Evolutionary conservation across 2,888 invertebrate genomes (phyloP), one percentile per base, ranked within the genome.

Genomic region (Stomorhina lunata): DNA sequence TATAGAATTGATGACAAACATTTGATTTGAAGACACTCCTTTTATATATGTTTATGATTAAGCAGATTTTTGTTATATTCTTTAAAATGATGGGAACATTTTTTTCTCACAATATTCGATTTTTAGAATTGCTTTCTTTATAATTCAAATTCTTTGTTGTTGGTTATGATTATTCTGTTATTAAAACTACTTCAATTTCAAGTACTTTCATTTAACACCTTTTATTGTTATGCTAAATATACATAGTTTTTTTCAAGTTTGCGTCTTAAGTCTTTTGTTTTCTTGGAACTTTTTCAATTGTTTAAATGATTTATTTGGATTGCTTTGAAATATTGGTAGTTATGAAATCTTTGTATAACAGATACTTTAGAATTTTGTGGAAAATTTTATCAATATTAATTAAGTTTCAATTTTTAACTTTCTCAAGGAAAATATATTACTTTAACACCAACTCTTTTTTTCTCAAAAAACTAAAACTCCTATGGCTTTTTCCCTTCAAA

Each of bases 1-100:
- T 79, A 66, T 65, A 75, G 79, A 50, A 79, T 66, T 75, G 75
- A 82, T 82, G 82, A 77, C 79, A 82, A 77, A 53, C 48, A 71
- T 61, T 57, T 59, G 34, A 72, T 43, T n/a, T n/a, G 29, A 17
- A 9, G 69, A 65, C 81, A 77, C 77, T 43, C 81, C 77, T 48
- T 81, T 53, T 27, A 15, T 1, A 45, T 9, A 37, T 65, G 40
- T 34, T 57, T 48, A n/a, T 66, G 40, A 61, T 59, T 48, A 48
- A 32, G 40, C 6, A 6, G 3, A 53, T 48, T 55, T 59, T 45
- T 32, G 4, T n/a, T n/a, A n/a, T n/a, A n/a, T n/a, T n/a, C n/a
- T n/a, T n/a, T n/a, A n/a, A n/a, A n/a, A n/a, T n/a, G n/a, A n/a
- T 32, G 12, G 6, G 40, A 57, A 45, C 12, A 20, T 25, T 10